Conservation (phyloP, 2,113 vertebrate genomes). For the Antechinus flavipes region DNA sequence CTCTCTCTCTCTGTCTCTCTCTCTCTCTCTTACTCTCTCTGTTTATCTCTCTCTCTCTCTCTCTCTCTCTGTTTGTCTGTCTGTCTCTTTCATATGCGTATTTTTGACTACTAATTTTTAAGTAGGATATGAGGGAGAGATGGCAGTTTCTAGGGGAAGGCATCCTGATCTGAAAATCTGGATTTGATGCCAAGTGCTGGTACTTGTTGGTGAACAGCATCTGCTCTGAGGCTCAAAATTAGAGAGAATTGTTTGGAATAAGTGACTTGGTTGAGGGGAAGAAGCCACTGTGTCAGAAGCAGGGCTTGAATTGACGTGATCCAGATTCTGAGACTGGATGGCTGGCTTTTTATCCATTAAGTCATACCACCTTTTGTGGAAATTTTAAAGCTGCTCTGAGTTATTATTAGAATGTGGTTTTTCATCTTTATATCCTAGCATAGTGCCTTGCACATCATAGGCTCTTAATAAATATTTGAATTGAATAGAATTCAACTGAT, state of each 20-base stretch:
- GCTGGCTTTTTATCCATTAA: background rate
- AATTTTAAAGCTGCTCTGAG: background rate
- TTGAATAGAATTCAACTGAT: background rate
- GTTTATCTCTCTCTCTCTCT: too few species aligned
- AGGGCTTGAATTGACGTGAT: background rate
- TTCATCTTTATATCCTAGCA: background rate
- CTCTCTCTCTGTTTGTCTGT: too few species aligned
- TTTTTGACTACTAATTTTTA: background rate
- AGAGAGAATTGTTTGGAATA: background rate
- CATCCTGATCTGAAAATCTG: background rate
- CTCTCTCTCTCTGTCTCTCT: too few species aligned
- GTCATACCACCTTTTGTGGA: background rate
- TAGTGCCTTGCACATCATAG: background rate
- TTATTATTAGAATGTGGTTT: background rate
- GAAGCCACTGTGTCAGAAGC: background rate
- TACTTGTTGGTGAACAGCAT: background rate
- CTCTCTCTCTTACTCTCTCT: too few species aligned
- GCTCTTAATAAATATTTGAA: background rate
- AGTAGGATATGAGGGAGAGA: background rate
- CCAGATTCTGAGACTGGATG: background rate
- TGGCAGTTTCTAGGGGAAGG: background rate
- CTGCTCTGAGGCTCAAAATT: background rate
- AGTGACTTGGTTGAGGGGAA: background rate
- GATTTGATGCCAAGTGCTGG: background rate
- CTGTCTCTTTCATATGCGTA: background rate